Evolutionary conservation across 2,888 invertebrate genomes (phyloP), one percentile per base, ranked within the genome.

Genomic region (Enoplolaimus lenunculus): DNA sequence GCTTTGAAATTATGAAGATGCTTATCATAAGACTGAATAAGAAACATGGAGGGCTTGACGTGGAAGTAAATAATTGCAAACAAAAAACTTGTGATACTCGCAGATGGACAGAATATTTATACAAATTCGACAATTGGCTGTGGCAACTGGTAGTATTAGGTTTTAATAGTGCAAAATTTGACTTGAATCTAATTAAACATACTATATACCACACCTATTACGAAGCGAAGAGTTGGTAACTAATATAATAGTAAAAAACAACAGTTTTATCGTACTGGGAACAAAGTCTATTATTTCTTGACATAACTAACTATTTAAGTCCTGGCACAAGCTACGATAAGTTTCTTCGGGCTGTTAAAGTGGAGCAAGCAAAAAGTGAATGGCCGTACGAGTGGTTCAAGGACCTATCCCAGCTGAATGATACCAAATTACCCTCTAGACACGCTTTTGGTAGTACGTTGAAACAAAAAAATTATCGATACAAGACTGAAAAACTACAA

Each of bases 381-480:
- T 62, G 64, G 64, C 64, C 64, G 29, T 62, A 62, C 64, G 64
- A 62, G 64, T 62, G 64, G 64, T 62, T 62, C 28, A n/a, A 28
- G 16, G 7, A n/a, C 7, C 64, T 62, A 62, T 7, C 7, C 7
- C 64, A 62, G 64, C 64, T 62, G n/a, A n/a, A 62, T n/a, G n/a
- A 62, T 28, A 31, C 29, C 64, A 16, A 62, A 16, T 28, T 62
- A 7, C 64, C 64, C 28, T 16, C 29, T n/a, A 7, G 64, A 7
- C 7, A 62, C 16, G 64, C 64, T 62, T 62, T 62, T 28, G 7
- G 28, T 28, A 30, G 30, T 16, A 62, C 30, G 7, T n/a, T 62
- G 64, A 7, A 28, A 13, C 64, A 62, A 62, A 13, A 7, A n/a
- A 28, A 62, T 28, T 16, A 16, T 29, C 7, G 62, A 7, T 13